These are phyloP conservation scores for Drosophila melanosoma DNA, from an alignment of 2,888 invertebrate genomes.

Conservation along the genomic window DNA sequence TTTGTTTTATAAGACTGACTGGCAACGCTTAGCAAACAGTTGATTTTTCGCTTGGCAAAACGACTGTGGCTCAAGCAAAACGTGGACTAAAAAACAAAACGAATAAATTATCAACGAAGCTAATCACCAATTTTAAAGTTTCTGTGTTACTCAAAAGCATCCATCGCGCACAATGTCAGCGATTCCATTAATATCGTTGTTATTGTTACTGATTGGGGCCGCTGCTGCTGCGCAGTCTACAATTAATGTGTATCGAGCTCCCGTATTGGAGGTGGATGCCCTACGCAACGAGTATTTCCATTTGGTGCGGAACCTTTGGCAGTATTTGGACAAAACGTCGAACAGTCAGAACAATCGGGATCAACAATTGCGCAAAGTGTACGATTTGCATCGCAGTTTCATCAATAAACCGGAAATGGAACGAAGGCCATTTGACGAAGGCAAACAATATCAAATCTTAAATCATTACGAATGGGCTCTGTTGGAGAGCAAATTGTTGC, in stretches of 20 bases:
- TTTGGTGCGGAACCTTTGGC: slow-evolving; percentile 86
- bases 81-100: slow-evolving; percentile 7
- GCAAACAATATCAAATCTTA: slow-evolving; percentile 76
- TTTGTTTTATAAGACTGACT: slow-evolving; percentile 49
- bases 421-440: slow-evolving; percentile 54
- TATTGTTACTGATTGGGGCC: slow-evolving; percentile 7
- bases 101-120: neutral
- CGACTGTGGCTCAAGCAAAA: neutral
- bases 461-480: slow-evolving; percentile 89
- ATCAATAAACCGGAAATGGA: slow-evolving; percentile 62
- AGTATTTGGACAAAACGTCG: slow-evolving; percentile 75
- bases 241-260: slow-evolving; percentile 29
- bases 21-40: slow-evolving; percentile 48
- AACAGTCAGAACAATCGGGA: slow-evolving; percentile 71
- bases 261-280: slow-evolving; percentile 86
- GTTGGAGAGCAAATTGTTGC: slow-evolving; percentile 87
- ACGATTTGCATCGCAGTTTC: slow-evolving; percentile 81
- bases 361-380: slow-evolving; percentile 81
- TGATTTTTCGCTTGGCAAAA: slow-evolving; percentile 7
- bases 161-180: slow-evolving; percentile 16
- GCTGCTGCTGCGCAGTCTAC: slow-evolving; percentile 33
- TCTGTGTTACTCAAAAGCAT: slow-evolving; percentile 10
- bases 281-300: slow-evolving; percentile 87
- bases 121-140: neutral
- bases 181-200: slow-evolving; percentile 14